Base-by-base conservation (phyloP, 2,888 invertebrate genomes). In the Xanthia icteritia region DNA sequence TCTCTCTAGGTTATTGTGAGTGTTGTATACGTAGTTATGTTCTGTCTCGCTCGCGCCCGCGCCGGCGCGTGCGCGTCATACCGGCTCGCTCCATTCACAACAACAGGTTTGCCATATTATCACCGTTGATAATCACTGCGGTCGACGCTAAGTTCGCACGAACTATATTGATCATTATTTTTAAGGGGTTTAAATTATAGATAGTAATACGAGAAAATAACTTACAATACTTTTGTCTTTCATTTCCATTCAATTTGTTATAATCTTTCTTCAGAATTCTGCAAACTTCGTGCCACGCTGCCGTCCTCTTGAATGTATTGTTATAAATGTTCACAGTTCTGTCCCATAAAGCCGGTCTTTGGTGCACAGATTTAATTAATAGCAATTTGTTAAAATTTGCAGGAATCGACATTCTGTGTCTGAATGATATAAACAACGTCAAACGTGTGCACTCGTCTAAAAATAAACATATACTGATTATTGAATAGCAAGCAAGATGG, bases 261-360 rank as follows among this genome's bases (percentile, higher is more conserved):
- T 45, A 77, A 70, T 79, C 61, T n/a, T 71, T 79, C 13, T 39
- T 70, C 61, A 77, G 31, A 54, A 70, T 54, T 6, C 36, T 54
- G 23, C 79, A 54, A 45, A 77, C 36, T 70, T 79, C 79, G 11
- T 67, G 66, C 76, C 76, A 76, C 17, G 78, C 78, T 1, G 48
- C 48, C 11, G 13, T 51, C 31, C 42, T 76, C 11, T 5, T 6
- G 0, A 5, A 5, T 48, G 31, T 39, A 1, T 65, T 36, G n/a
- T 66, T 65, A 42, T 76, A 76, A 39, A 39, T 31, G 5, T 66
- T 31, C 2, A 17, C 4, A 15, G 78, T 77, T 60, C n/a, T 66
- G 6, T 76, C 78, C 76, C 76, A 76, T 31, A 76, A 31, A 1
- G 31, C 39, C 4, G 78, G 78, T 20, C 76, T 66, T 51, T 48